These are phyloP conservation scores for Athalia rosae DNA, from an alignment of 2,888 invertebrate genomes.

Conservation along the genomic window DNA sequence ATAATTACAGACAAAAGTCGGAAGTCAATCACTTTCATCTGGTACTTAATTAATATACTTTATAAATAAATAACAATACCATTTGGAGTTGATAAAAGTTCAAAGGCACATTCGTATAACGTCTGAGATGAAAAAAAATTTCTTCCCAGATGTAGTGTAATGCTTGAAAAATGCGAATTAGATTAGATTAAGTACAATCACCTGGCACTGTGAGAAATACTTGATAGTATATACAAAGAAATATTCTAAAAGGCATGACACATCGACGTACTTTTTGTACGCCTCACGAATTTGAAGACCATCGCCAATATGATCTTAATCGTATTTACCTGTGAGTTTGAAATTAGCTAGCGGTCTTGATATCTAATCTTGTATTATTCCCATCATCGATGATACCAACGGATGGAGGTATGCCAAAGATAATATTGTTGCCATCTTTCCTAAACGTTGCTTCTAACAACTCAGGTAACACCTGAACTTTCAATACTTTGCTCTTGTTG, in stretches of 20 bases:
- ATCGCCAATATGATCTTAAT: background rate
- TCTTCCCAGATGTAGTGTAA: slow-evolving; percentile 6
- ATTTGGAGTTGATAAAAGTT: slow-evolving; percentile 1
- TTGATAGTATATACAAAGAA: slow-evolving; percentile 36
- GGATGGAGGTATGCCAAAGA: slow-evolving; percentile 75
- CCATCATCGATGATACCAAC: slow-evolving; percentile 74
- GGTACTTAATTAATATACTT: slow-evolving; percentile 31
- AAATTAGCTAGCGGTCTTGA: slow-evolving; percentile 74
- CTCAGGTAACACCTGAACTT: slow-evolving; percentile 78
- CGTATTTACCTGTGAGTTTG: background rate
- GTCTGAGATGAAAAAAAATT: slow-evolving; percentile 22
- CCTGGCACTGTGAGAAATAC: slow-evolving; percentile 25
- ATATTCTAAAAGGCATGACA: slow-evolving; percentile 15
- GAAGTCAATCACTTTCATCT: slow-evolving; percentile 22
- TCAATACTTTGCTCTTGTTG: slow-evolving; percentile 81
- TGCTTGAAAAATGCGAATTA: slow-evolving; percentile 33
- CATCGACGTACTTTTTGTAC: background rate
- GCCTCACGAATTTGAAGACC: background rate
- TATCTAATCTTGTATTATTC: slow-evolving; percentile 66
- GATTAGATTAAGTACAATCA: slow-evolving; percentile 22
- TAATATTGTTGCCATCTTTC: slow-evolving; percentile 74
- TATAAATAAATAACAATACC: slow-evolving; percentile 40
- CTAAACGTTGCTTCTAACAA: slow-evolving; percentile 75
- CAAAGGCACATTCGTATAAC: slow-evolving; percentile 17
- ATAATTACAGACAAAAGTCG: slow-evolving; percentile 17